Base-by-base conservation (phyloP, 2,113 vertebrate species). In the Pipra filicauda region DNA sequence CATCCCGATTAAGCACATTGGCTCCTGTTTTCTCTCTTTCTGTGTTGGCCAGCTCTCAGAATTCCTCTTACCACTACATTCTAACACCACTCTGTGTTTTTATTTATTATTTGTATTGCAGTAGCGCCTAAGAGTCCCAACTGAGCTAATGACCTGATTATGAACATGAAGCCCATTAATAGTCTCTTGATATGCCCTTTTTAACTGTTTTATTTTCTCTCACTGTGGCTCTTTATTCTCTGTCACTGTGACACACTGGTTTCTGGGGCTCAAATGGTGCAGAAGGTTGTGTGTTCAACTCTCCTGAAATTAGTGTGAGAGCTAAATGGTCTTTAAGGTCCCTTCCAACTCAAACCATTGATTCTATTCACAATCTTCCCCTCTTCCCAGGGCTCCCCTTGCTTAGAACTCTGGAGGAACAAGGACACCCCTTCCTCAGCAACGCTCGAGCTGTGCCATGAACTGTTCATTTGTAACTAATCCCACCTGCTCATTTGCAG, bases 1-100 rank as follows among this genome's bases (percentile, higher is more conserved):
- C 93, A 96, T 97, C 97, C 96, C 33, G 84, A 97, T 95, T 91
- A 97, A 96, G 95, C 76, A 55, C 58, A 71, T 79, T 95, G 95
- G 96, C 97, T 96, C 92, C 88, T 89, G 73, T 90, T 95, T 95
- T 93, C 93, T 65, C 82, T 91, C 84, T 96, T 92, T 96, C 93
- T 86, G 12, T 8, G 2, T 14, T 94, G 95, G 96, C 90, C 72
- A 37, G 30, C 70, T 93, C 78, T 95, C 94, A 85, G 93, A 78
- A 92, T 95, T 94, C 88, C 84, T 89, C 75, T 90, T 62, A 88
- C 90, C 91, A 67, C 94, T 88, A 69, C 85, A 55, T 81, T 94
- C 92, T 92, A 94, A 78, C 86, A 81, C 81, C 0, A 0, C 77
- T 93, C 92, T 82, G 54, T 93, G 84, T 89, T 97, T 95, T 91